Conservation (phyloP, 2,113 vertebrate species). For the Hypanus sabinus region DNA sequence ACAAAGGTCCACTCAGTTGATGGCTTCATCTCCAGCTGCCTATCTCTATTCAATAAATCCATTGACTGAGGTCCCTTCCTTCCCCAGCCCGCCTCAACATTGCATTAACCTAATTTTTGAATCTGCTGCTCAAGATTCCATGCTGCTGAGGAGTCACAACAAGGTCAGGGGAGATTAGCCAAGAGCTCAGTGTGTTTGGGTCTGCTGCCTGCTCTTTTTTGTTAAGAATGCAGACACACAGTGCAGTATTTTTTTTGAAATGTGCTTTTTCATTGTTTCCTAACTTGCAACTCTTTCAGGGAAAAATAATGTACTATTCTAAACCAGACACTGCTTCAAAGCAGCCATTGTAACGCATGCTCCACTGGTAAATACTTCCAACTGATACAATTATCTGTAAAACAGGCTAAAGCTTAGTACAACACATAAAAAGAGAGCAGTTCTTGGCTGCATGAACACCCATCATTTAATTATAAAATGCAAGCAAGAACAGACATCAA, state of each 20-base stretch:
- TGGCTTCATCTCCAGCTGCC: conserved; percentile 25
- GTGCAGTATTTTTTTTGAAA: background rate
- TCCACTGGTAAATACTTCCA: background rate
- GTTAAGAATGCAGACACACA: background rate
- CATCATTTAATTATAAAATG: background rate
- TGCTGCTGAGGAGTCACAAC: background rate
- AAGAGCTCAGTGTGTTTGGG: background rate
- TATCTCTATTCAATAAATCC: conserved; percentile 22
- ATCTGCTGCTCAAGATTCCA: conserved; percentile 8
- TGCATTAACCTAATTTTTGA: conserved; percentile 18
- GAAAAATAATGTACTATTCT: background rate
- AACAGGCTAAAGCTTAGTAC: too few species aligned
- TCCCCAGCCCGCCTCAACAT: background rate
- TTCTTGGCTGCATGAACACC: too few species aligned
- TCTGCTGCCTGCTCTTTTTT: background rate
- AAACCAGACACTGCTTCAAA: background rate
- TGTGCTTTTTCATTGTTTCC: background rate
- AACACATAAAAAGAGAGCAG: background rate
- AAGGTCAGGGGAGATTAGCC: conserved; percentile 30
- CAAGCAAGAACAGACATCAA: background rate
- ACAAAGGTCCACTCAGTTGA: conserved; percentile 24
- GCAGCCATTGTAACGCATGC: background rate
- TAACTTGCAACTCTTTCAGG: background rate
- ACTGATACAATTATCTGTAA: background rate
- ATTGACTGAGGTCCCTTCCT: background rate